Evolutionary conservation across 1,140 invertebrate species (phyloP), one percentile per base, ranked within the genome.

Genomic region (Pseudomyrmex flavicornis): DNA sequence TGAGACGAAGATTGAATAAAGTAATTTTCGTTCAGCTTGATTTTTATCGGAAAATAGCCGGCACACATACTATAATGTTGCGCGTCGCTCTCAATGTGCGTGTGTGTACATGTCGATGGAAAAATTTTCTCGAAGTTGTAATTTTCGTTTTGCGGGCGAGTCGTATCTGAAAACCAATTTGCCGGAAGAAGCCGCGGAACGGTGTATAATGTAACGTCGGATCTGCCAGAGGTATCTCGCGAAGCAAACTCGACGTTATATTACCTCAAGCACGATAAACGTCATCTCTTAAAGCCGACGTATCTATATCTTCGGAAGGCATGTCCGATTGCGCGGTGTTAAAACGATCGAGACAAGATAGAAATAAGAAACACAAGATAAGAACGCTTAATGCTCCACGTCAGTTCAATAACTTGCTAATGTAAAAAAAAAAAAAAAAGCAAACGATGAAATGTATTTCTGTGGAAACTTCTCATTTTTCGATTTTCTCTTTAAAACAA

Each of bases 191-290:
- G 54, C 66, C 66, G n/a, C 44, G 56, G 52, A 72, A n/a, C 66
- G 54, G 54, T 80, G 76, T 80, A 80, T 80, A 80, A 80, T 59
- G 76, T 72, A 66, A 80, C 50, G 76, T 72, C 66, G 54, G 76
- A 72, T 70, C 66, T 80, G 54, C 54, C 54, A 70, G 76, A 80
- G 20, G 52, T 70, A 80, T 80, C 76, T 59, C 66, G 44, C 76
- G 54, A 80, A 72, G 66, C 66, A 70, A 61, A 80, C 76, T 80
- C 76, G 76, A 80, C 66, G 66, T 80, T 80, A 80, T 80, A 80
- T 80, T 80, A 80, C 76, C 66, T 72, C 76, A 80, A 80, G 76
- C 76, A 80, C 76, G 76, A 80, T 80, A 80, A 80, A 80, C 76
- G 66, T 80, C 76, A 80, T 80, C 44, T 72, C 76, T 80, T 80